phyloP scores from a whole-genome alignment of 2,888 invertebrate genomes.

The Hyposoter dolosus region DNA sequence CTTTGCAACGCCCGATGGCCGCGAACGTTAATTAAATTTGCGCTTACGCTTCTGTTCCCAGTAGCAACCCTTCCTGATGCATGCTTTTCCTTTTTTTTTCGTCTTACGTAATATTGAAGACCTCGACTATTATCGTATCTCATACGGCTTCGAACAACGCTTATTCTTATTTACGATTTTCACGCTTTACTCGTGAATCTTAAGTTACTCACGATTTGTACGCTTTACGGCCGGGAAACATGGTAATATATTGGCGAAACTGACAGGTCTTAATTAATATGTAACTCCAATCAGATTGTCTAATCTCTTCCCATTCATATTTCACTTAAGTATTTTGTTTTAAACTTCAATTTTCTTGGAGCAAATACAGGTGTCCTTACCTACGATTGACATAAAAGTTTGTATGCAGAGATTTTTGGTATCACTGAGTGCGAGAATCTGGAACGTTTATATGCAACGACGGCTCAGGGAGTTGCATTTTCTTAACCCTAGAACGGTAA shows the following conservation, averaged over 20 bases:
- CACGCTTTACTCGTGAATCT: slow-evolving; percentile 34
- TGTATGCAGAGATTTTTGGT: not conserved
- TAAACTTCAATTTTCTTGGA: not conserved
- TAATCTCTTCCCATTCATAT: not conserved
- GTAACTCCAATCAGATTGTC: not conserved
- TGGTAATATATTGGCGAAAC: no score
- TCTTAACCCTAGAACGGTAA: no score
- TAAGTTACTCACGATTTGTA: not conserved
- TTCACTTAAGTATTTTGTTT: not conserved
- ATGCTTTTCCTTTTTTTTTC: slow-evolving; percentile 38
- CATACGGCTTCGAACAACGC: slow-evolving; percentile 59
- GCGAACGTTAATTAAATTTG: slow-evolving; percentile 64
- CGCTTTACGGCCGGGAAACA: no score
- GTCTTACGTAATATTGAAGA: slow-evolving; percentile 67
- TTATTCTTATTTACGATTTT: slow-evolving; percentile 15
- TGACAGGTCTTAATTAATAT: not conserved
- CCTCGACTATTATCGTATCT: slow-evolving; percentile 40
- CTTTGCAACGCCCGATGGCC: slow-evolving; percentile 47
- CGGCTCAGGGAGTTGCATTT: not conserved
- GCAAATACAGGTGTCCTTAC: not conserved
- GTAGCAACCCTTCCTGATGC: slow-evolving; percentile 6
- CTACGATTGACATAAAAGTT: not conserved
- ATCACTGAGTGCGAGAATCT: not conserved
- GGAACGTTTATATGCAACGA: not conserved
- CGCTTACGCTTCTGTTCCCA: slow-evolving; percentile 47